Evolutionary conservation across 2,113 vertebrate genomes (phyloP), one percentile per base, ranked within the genome.

Genomic region (Syngnathus scovelli): DNA sequence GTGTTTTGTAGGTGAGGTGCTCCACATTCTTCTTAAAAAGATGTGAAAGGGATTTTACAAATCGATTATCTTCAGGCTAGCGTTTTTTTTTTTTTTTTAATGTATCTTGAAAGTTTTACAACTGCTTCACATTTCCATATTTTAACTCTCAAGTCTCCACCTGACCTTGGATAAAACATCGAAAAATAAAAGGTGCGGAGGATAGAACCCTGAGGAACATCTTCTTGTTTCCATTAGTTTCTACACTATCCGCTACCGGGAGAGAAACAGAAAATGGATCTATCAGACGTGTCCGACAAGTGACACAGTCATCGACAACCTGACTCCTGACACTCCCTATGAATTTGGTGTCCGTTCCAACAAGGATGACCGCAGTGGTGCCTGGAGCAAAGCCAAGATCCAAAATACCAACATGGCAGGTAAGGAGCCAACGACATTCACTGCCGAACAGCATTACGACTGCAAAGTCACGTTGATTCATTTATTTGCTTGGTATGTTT

Each of bases 231-330:
- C 19, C 37, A 36, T 6, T 86, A 98, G 96, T 79, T 92, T 93
- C 83, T 98, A 96, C 79, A 98, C 95, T 63, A 91, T 98, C 82
- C 93, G 96, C 69, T 98, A 95, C 80, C 90, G 95, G 86, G 95
- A 91, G 85, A 94, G 93, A 77, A 94, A 94, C 82, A 94, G 92
- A 88, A 94, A 95, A 77, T 98, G 96, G 96, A 89, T 92, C 79
- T 96, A 96, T 71, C 95, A 96, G 71, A 93, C 93, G 48, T 97
- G 96, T 71, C 95, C 96, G 6, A 92, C 94, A 68, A 95, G 93
- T 2, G 95, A 97, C 90, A 96, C 94, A 0, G 94, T 96, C 59
- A 87, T 98, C 9, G 94, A 96, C 67, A 93, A 94, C 77, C 89
- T 98, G 69, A 96, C 95, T 58, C 96, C 95, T 49, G 92, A 95